Evolutionary conservation across 2,888 invertebrate genomes (phyloP).

Genomic region (Eulithis testata): DNA sequence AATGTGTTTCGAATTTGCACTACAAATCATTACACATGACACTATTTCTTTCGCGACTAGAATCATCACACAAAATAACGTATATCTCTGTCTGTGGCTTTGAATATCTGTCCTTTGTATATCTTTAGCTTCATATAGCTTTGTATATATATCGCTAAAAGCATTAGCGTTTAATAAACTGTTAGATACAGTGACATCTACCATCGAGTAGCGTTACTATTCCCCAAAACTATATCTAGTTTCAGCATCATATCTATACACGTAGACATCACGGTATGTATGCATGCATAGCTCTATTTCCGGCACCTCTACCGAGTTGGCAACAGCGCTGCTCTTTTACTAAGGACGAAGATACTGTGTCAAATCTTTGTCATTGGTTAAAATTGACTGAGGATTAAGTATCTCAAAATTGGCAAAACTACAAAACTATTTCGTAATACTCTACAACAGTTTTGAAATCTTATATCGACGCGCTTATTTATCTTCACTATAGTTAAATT

Average conservation of each 20-base stretch:
- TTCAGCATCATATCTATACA: conserved; percentile 32
- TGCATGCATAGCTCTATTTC: conserved; percentile 61
- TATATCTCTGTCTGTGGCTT: no score
- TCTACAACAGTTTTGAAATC: not conserved
- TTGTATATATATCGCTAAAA: no score
- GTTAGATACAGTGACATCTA: conserved; percentile 62
- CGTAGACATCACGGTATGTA: conserved; percentile 20
- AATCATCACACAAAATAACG: no score
- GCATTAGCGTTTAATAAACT: not conserved
- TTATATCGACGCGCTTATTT: not conserved
- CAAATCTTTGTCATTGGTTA: conserved; percentile 48
- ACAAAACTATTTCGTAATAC: conserved; percentile 6
- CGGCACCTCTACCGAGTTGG: conserved; percentile 68
- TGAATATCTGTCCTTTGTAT: no score
- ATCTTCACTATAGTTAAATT: not conserved
- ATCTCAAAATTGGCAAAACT: conserved; percentile 16
- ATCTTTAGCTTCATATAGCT: no score
- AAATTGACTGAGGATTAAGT: conserved; percentile 36
- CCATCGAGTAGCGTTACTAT: conserved; percentile 63
- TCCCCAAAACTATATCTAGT: conserved; percentile 45
- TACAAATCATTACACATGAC: conserved; percentile 3
- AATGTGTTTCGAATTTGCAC: conserved; percentile 20
- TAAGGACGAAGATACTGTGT: conserved; percentile 69
- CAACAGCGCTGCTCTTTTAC: conserved; percentile 64
- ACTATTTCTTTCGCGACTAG: no score